phyloP scores from a whole-genome alignment of 2,797 vertebrate species.

The Takifugu ocellatus region DNA sequence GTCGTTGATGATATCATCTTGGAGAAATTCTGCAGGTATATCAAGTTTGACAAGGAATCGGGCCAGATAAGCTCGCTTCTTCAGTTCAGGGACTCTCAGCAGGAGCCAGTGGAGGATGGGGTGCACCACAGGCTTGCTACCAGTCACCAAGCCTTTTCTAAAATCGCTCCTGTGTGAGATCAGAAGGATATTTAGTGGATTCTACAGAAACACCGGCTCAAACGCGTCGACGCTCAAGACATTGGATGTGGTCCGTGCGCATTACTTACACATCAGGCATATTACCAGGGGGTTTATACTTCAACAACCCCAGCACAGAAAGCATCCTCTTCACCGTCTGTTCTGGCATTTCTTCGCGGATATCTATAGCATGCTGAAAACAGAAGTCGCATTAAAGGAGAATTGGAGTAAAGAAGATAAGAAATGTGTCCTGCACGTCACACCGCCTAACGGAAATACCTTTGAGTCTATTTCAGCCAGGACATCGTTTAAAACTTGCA shows the following conservation, averaged over 20 bases:
- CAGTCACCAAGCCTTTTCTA: conserved; percentile 89
- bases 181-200: neutral
- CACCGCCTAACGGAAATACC: conserved; percentile 61
- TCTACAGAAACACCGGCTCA: neutral
- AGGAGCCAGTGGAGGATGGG: conserved; percentile 94
- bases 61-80: conserved; percentile 93
- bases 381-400: neutral
- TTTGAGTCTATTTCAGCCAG: conserved; percentile 93
- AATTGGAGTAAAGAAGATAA: too few species aligned
- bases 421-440: neutral
- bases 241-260: neutral
- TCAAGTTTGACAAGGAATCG: conserved; percentile 91
- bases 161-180: conserved; percentile 81
- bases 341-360: conserved; percentile 94
- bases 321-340: conserved; percentile 94
- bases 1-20: conserved; percentile 89
- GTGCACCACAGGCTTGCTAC: conserved; percentile 91
- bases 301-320: conserved; percentile 87
- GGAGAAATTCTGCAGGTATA: conserved; percentile 90
- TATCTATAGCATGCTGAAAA: conserved; percentile 88
- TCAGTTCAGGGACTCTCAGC: conserved; percentile 86
- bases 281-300: conserved; percentile 89
- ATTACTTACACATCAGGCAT: conserved; percentile 84
- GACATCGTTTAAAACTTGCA: conserved; percentile 92
- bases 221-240: neutral